Evolutionary conservation across 2,113 vertebrate genomes (phyloP).

Genomic region (Uria aalge): DNA sequence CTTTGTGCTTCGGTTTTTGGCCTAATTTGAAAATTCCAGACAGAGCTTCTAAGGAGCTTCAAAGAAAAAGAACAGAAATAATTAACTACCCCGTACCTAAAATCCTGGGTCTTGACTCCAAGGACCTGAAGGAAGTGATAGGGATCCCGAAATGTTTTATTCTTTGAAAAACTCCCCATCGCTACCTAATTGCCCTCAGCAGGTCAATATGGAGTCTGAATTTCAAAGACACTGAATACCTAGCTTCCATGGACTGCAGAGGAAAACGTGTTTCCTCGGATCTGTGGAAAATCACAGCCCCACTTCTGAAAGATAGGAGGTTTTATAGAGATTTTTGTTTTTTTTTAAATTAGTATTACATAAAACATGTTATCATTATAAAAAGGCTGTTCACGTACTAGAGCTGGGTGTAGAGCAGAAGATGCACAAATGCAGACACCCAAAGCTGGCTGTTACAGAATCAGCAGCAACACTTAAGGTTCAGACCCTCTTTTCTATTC

Average conservation of each 20-base stretch:
- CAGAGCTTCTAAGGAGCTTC: background rate
- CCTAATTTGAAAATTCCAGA: background rate
- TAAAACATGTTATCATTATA: background rate
- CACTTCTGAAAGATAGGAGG: background rate
- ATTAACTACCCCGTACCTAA: background rate
- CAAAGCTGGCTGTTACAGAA: background rate
- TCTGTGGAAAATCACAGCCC: background rate
- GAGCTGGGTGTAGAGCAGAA: background rate
- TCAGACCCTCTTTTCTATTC: background rate
- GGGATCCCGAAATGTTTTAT: background rate
- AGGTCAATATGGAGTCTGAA: background rate
- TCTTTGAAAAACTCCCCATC: background rate
- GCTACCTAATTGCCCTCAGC: background rate
- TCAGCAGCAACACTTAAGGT: background rate
- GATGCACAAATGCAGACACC: background rate
- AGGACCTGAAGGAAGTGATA: background rate
- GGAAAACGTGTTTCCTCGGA: background rate
- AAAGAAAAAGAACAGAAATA: background rate
- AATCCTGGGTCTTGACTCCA: background rate
- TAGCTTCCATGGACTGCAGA: background rate
- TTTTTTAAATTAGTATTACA: background rate
- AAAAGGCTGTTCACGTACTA: background rate
- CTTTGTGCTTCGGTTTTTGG: background rate
- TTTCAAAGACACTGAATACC: background rate
- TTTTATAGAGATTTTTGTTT: background rate